A percentile compares a stretch with the other conserved stretches of the same genome.
These are phyloP conservation scores for Pheosia gnoma DNA, from an alignment of 2,888 invertebrate genomes.

Conservation along the genomic window DNA sequence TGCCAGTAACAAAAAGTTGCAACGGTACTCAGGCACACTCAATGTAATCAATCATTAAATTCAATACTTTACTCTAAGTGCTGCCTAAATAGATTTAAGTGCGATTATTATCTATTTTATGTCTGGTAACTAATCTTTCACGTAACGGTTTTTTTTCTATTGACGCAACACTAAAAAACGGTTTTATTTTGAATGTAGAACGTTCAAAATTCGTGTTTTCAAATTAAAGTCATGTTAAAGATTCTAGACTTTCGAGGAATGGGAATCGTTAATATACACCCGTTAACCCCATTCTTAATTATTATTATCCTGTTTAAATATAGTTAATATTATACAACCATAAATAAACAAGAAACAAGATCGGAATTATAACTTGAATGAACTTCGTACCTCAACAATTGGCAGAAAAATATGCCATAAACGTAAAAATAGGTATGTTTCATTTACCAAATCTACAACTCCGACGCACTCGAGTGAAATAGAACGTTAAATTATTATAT, in stretches of 20 bases:
- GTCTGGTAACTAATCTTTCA: not conserved
- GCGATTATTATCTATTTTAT: not conserved
- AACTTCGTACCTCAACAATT: no score
- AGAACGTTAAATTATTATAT: slow-evolving; percentile 47
- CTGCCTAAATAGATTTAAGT: not conserved
- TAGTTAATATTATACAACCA: no score
- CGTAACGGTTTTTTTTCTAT: not conserved
- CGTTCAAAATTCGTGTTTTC: not conserved
- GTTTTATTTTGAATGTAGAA: slow-evolving; percentile 2
- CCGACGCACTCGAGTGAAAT: slow-evolving; percentile 35
- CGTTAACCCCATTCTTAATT: no score
- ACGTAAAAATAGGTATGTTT: no score
- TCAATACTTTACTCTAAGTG: not conserved
- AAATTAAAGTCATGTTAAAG: not conserved
- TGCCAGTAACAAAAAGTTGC: no score
- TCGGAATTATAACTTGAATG: no score
- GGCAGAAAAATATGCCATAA: no score
- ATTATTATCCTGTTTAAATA: no score
- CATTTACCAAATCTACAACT: not conserved
- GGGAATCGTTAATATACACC: not conserved
- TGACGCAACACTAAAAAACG: slow-evolving; percentile 1
- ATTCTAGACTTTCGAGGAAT: not conserved
- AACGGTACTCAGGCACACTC: no score
- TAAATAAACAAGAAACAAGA: not conserved
- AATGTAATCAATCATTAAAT: no score